These are phyloP conservation scores for Tapirus indicus DNA, from an alignment of 2,797 vertebrate genomes.

Conservation along the genomic window DNA sequence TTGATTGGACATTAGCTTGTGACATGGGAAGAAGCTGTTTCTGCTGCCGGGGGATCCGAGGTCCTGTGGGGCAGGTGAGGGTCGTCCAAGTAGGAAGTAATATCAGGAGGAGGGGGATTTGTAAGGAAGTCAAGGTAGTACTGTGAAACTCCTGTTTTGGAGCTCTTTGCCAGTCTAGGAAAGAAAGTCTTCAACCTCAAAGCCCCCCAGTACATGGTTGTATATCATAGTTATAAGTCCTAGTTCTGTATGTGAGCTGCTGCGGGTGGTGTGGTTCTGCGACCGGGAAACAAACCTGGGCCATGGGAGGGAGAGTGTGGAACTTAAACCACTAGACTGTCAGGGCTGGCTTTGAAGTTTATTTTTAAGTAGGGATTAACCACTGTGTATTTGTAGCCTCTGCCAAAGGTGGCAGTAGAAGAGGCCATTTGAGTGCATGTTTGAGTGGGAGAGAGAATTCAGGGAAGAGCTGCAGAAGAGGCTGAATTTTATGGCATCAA, in stretches of 20 bases:
- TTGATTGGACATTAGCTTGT: not conserved
- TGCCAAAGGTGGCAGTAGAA: not conserved
- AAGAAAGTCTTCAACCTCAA: not conserved
- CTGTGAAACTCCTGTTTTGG: not conserved
- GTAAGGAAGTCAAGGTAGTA: not conserved
- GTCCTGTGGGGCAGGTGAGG: fast-evolving
- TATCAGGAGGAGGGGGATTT: not conserved
- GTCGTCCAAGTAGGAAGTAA: not conserved
- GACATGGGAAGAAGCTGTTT: not conserved
- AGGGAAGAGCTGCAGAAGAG: not conserved
- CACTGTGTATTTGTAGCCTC: not conserved
- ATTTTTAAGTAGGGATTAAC: not conserved
- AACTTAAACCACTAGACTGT: no score
- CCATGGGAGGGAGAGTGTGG: no score
- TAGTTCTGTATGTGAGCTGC: no score
- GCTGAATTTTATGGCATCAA: not conserved
- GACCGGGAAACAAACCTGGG: no score
- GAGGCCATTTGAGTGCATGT: not conserved
- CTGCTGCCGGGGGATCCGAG: not conserved
- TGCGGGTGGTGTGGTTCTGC: no score
- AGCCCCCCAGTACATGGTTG: no score
- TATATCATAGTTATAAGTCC: no score
- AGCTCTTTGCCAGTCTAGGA: not conserved
- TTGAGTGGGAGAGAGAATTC: not conserved
- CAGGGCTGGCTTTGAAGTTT: not conserved